Base-by-base conservation (phyloP, 1,140 invertebrate species). In the Drosophila ficusphila region DNA sequence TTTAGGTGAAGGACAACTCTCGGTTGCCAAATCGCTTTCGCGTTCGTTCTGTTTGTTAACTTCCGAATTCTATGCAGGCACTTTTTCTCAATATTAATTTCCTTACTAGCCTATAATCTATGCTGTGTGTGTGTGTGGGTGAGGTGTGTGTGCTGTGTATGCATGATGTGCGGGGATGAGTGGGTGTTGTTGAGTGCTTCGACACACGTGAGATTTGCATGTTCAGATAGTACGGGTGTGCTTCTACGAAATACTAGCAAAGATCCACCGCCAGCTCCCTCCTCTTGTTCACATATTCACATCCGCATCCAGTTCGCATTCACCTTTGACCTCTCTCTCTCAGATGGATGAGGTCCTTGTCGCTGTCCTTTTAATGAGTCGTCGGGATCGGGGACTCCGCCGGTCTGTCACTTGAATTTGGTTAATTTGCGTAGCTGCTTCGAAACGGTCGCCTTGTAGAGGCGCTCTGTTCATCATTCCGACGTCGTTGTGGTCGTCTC, bases 41-140 rank as follows among this genome's bases (percentile, higher is more conserved):
- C 29, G 38, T 52, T 57, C 29, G 31, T 46, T 68, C 31, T 78
- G 76, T 68, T 58, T 78, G 76, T 68, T 58, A 76, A 70, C 52
- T 60, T 46, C 49, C 29, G 14, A 62, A 57, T 82, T 36, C 36
- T 68, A 65, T 74, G 61, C 95, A 96, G 90, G 93, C 95, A 69
- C 93, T 97, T 70, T 42, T 97, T 89, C 96, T 96, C 3, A 95
- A 97, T 92, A 91, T 98, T 9, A 97, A 97, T 94, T 60, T 81
- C 6, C 54, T 72, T 82, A 71, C 61, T 71, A 49, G 54, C 23
- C 73, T 88, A 44, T 44, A 82, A 31, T 44, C 47, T 60, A 68
- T 49, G 39, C 47, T 47, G 23, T 46, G 12, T 49, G 56, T 56
- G 16, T 44, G 23, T 41, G 38, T 21, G 11, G 31, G 33, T 57